Evolutionary conservation across 2,888 invertebrate species (phyloP).

Genomic region (Hypselothyrea guttata): DNA sequence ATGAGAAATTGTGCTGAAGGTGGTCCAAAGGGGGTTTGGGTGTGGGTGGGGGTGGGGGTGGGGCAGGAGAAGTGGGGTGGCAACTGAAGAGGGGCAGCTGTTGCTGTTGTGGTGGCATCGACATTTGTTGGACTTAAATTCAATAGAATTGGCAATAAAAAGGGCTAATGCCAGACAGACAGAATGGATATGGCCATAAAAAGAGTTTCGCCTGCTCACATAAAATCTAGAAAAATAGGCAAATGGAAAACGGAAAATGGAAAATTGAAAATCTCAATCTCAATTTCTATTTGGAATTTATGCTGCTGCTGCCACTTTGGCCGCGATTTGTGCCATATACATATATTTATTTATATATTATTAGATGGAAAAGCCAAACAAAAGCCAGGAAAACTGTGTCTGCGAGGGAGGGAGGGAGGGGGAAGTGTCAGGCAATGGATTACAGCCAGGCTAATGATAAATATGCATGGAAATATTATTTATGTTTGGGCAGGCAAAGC

Average conservation of each 20-base stretch:
- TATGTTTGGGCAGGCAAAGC: constrained; percentile 53
- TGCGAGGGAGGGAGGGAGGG: neutral
- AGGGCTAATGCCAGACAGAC: constrained; percentile 61
- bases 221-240: constrained; percentile 1
- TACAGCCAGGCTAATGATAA: constrained; percentile 64
- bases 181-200: constrained; percentile 43
- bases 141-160: constrained; percentile 71
- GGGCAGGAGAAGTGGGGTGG: neutral
- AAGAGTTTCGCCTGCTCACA: constrained; percentile 10
- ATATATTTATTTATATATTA: constrained; percentile 54
- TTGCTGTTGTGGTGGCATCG: constrained; percentile 18
- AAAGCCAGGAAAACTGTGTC: neutral
- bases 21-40: neutral
- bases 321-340: constrained; percentile 72
- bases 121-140: constrained; percentile 61
- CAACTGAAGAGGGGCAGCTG: neutral
- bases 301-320: constrained; percentile 54
- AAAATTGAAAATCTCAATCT: neutral
- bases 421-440: constrained; percentile 57
- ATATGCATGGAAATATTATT: constrained; percentile 62
- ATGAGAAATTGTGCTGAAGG: constrained; percentile 12
- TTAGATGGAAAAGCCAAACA: neutral
- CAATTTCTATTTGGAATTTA: constrained; percentile 42
- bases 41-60: neutral
- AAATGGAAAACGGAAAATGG: constrained; percentile 3